Conservation (phyloP, 2,888 invertebrate genomes). For the Lasioglossum oenotherae region DNA sequence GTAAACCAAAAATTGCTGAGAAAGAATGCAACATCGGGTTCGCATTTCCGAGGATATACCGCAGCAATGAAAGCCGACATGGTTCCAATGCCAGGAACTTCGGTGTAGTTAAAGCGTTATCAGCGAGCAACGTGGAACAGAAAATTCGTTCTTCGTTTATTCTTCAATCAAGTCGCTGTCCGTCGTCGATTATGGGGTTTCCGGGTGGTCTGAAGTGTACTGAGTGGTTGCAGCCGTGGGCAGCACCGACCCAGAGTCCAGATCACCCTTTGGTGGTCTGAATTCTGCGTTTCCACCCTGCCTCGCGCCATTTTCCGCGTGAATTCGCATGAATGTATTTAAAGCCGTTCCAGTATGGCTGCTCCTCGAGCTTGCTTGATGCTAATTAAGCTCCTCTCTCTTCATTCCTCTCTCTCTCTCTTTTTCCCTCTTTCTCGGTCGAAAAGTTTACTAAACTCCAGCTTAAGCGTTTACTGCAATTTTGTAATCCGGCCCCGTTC, state of each 20-base stretch:
- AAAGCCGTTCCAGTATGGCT: slow-evolving; percentile 45
- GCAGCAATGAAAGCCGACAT: not conserved
- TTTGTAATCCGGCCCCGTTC: slow-evolving; percentile 50
- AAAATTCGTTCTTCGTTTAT: not conserved
- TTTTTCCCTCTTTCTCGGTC: not conserved
- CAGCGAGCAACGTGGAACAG: not conserved
- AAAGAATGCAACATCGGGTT: not conserved
- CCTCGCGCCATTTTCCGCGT: slow-evolving; percentile 49
- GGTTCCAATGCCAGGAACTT: not conserved
- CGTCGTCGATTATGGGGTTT: not conserved
- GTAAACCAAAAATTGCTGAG: not conserved
- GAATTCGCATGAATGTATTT: slow-evolving; percentile 66
- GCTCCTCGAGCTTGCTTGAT: slow-evolving; percentile 42
- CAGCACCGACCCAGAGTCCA: not conserved
- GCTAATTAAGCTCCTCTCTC: slow-evolving; percentile 63
- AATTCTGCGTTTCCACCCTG: slow-evolving; percentile 34
- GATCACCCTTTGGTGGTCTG: slow-evolving; percentile 16
- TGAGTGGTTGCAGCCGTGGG: not conserved
- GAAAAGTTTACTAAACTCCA: slow-evolving; percentile 51
- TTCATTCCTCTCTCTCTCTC: slow-evolving; percentile 1
- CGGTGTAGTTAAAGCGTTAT: not conserved
- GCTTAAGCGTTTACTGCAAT: slow-evolving; percentile 60
- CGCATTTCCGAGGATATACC: not conserved
- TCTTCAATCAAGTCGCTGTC: not conserved
- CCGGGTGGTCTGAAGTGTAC: not conserved